Conservation (phyloP, 2,888 invertebrate species). For the Plagodis dolabraria region DNA sequence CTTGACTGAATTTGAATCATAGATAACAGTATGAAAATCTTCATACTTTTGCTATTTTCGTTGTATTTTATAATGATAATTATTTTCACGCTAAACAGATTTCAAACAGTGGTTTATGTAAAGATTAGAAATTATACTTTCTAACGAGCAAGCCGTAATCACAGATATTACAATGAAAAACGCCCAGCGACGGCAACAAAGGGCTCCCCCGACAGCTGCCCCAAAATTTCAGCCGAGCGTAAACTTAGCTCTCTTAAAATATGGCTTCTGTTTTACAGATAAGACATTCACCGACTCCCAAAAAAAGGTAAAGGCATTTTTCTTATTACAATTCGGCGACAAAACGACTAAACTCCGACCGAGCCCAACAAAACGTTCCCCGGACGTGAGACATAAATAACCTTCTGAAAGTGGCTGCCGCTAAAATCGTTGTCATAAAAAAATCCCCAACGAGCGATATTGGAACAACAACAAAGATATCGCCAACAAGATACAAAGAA, state of each 20-base stretch:
- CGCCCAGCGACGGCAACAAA: slow-evolving; percentile 10
- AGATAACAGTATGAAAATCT: too few relatives aligned
- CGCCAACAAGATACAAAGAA: slow-evolving; percentile 37
- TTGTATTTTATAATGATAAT: too few relatives aligned
- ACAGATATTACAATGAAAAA: slow-evolving; percentile 4
- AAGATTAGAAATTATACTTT: neutral
- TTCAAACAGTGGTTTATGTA: too few relatives aligned
- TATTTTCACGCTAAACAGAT: too few relatives aligned
- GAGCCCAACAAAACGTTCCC: slow-evolving; percentile 43
- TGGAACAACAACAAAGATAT: slow-evolving; percentile 46
- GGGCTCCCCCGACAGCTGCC: slow-evolving; percentile 14
- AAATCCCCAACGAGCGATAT: slow-evolving; percentile 52
- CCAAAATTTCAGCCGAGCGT: slow-evolving; percentile 13
- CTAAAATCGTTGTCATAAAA: slow-evolving; percentile 44
- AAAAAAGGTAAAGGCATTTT: slow-evolving; percentile 34
- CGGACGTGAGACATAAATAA: slow-evolving; percentile 45
- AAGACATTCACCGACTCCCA: slow-evolving; percentile 22
- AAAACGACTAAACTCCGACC: slow-evolving; percentile 35
- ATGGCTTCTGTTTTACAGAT: slow-evolving; percentile 23
- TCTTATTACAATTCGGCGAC: slow-evolving; percentile 37
- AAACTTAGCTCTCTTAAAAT: slow-evolving; percentile 24
- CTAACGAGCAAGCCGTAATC: neutral
- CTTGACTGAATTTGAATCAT: too few relatives aligned
- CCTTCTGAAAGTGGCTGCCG: slow-evolving; percentile 37
- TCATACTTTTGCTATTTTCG: too few relatives aligned